Base-by-base conservation (phyloP, 2,888 invertebrate genomes). In the Ditula angustiorana region DNA sequence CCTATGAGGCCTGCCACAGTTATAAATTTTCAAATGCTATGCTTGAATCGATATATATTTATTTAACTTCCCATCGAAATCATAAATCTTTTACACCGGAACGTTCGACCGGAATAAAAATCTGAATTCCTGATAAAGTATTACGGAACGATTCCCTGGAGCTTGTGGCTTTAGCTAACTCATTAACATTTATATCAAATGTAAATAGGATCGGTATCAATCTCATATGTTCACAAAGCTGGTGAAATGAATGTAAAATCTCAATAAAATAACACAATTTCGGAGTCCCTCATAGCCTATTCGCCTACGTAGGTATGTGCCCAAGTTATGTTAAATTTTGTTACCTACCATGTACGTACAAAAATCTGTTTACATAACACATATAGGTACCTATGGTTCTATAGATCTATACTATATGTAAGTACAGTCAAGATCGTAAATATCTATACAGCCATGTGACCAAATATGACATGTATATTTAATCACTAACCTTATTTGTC, bases 181-280 rank as follows among this genome's bases (percentile, higher is more conserved):
- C 82, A 86, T 88, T 87, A 84, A 82, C 85, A 87, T 87, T 82
- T 83, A 82, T 83, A 86, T 85, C 76, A 80, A 84, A 83, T 76
- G 78, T 80, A 78, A 84, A 86, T 83, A 78, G 77, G 73, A 73
- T 80, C 79, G 66, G 70, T 68, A 71, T 49, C 69, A 71, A 74
- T 78, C 75, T 74, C 77, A 79, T 78, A 71, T 75, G 41, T 68
- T 59, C 57, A 74, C 69, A 75, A 75, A 70, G 67, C 68, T 62
- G 60, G 67, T 71, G 72, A 69, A 70, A 68, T 61, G 30, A 60
- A 70, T 67, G 58, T 68, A 66, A 67, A 71, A 70, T 74, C 71
- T 75, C 67, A 72, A 75, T 71, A 70, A 60, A 75, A 74, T 67
- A 65, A 71, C 62, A 44, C 26, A 19, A 65, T 61, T 61, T 70